phyloP scores from a whole-genome alignment of 2,797 vertebrate species.

The Artibeus jamaicensis region DNA sequence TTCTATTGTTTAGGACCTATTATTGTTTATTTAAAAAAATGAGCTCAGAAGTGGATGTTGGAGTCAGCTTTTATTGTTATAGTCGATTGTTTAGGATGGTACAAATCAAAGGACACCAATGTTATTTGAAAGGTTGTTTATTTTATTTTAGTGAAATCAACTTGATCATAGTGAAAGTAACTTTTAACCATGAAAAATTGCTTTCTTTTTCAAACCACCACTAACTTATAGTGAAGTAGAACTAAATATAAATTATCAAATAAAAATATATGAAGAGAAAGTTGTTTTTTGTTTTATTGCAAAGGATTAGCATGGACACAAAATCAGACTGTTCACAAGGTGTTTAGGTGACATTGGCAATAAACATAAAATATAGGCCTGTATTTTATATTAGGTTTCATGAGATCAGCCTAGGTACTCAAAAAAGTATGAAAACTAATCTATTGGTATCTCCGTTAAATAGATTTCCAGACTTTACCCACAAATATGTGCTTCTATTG shows the following conservation, averaged over 20 bases:
- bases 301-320: not conserved
- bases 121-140: not conserved
- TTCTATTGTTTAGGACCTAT: slow-evolving; percentile 77
- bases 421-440: not conserved
- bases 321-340: not conserved
- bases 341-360: not conserved
- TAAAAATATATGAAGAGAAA: not conserved
- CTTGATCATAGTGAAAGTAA: slow-evolving; percentile 3
- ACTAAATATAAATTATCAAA: not conserved
- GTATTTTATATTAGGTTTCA: not conserved
- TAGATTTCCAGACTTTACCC: not conserved
- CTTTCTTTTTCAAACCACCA: not conserved
- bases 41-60: slow-evolving; percentile 72
- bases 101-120: not conserved
- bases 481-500: not conserved
- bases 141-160: slow-evolving; percentile 1
- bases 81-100: slow-evolving; percentile 41
- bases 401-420: not conserved
- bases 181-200: not conserved
- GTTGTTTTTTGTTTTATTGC: not conserved
- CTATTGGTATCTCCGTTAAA: not conserved
- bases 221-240: not conserved
- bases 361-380: not conserved
- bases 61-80: slow-evolving; percentile 74
- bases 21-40: slow-evolving; percentile 77